Conservation (phyloP, 2,888 invertebrate genomes). For the Dynastes tityus region DNA sequence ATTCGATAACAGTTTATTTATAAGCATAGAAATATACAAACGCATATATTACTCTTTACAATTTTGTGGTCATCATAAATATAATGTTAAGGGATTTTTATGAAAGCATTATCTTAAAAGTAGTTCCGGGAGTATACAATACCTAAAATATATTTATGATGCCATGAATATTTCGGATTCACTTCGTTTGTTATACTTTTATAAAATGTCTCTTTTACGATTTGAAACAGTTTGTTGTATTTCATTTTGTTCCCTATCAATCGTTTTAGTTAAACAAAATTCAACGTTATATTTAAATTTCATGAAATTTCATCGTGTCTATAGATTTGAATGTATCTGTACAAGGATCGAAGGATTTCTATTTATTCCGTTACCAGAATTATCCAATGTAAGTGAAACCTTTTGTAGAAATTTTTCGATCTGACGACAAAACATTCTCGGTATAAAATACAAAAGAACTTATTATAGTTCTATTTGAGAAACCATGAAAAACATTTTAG, state of each 20-base stretch:
- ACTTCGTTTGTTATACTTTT: background rate
- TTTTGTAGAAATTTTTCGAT: conserved; percentile 5
- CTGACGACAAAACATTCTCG: conserved; percentile 20
- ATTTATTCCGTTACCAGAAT: background rate
- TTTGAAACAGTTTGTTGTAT: background rate
- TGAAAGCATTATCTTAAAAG: background rate
- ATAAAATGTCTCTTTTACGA: background rate
- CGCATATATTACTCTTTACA: conserved; percentile 16
- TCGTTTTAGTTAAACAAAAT: conserved; percentile 2
- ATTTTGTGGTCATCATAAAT: conserved; percentile 31
- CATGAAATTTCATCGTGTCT: conserved; percentile 70
- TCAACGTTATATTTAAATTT: conserved; percentile 51
- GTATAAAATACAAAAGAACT: conserved; percentile 12
- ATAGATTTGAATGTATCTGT: conserved; percentile 38
- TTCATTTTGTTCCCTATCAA: background rate
- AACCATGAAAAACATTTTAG: conserved; percentile 54
- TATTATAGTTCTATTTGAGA: conserved; percentile 15
- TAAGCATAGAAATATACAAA: conserved; percentile 30
- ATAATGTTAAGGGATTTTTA: conserved; percentile 1
- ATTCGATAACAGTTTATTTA: conserved; percentile 41
- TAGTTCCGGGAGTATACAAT: background rate
- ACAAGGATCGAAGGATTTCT: conserved; percentile 7
- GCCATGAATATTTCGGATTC: background rate
- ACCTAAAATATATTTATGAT: background rate
- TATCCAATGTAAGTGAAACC: background rate